These are phyloP conservation scores for Crotalus viridis DNA, from an alignment of 2,113 vertebrate genomes.

Conservation along the genomic window DNA sequence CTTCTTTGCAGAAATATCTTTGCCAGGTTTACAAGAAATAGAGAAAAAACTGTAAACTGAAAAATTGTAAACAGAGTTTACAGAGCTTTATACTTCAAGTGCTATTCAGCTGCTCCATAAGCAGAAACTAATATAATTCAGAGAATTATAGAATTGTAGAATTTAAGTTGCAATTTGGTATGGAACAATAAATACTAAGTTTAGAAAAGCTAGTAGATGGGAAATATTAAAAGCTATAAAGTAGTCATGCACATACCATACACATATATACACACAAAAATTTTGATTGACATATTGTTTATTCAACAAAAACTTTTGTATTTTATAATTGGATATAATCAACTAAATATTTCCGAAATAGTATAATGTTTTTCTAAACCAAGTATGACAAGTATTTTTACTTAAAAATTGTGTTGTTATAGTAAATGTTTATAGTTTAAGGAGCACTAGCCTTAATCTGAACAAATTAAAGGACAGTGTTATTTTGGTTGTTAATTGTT, in stretches of 20 bases:
- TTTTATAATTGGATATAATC: constrained; percentile 72
- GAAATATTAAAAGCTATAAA: constrained; percentile 61
- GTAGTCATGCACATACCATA: constrained; percentile 68
- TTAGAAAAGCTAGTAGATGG: constrained; percentile 56
- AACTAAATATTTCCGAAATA: constrained; percentile 63
- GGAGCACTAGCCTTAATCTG: constrained; percentile 67
- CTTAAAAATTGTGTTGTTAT: constrained; percentile 61
- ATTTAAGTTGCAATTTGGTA: constrained; percentile 56
- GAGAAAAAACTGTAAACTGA: constrained; percentile 29
- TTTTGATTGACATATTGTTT: constrained; percentile 64
- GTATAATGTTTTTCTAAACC: constrained; percentile 62
- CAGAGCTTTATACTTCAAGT: constrained; percentile 59
- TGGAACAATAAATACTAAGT: constrained; percentile 56
- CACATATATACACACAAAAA: constrained; percentile 67
- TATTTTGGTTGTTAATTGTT: constrained; percentile 56
- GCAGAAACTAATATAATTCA: constrained; percentile 58
- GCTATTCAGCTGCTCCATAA: constrained; percentile 61
- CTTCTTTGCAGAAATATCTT: constrained; percentile 49
- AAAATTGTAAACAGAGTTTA: constrained; percentile 47
- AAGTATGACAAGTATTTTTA: constrained; percentile 72
- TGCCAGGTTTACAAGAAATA: constrained; percentile 35
- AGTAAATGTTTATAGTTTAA: constrained; percentile 67
- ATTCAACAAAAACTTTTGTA: constrained; percentile 64
- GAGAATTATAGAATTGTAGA: constrained; percentile 39
- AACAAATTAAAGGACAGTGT: constrained; percentile 64